Percentiles rank a stretch among this genome's conserved stretches.
phyloP scores from a whole-genome alignment of 2,888 invertebrate genomes.

The Asteroscopus sphinx region DNA sequence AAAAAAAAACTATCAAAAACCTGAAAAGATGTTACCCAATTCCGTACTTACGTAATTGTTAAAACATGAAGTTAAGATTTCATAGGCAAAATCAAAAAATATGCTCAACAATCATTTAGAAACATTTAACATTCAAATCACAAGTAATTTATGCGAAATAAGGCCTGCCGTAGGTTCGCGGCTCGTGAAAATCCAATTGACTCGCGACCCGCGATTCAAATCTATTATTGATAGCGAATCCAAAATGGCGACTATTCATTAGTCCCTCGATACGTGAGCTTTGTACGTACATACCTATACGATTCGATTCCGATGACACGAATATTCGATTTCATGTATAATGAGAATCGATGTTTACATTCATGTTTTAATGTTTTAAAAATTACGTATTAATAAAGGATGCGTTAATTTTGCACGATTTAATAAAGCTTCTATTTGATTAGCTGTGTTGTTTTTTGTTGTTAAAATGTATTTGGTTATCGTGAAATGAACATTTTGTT shows the following conservation, averaged over 20 bases:
- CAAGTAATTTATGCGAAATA: slow-evolving; percentile 44
- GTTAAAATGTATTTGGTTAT: slow-evolving; percentile 5
- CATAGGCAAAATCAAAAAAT: not conserved
- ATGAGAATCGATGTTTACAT: slow-evolving; percentile 57
- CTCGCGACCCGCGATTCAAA: slow-evolving; percentile 68
- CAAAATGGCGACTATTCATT: slow-evolving; percentile 76
- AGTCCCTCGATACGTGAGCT: slow-evolving; percentile 67
- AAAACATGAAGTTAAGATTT: not conserved
- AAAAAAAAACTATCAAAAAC: no score
- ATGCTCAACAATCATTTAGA: slow-evolving; percentile 13
- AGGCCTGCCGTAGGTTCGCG: slow-evolving; percentile 49
- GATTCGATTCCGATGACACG: slow-evolving; percentile 65
- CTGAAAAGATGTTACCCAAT: no score
- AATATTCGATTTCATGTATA: slow-evolving; percentile 62
- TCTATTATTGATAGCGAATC: slow-evolving; percentile 76
- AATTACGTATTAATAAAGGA: slow-evolving; percentile 31
- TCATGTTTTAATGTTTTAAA: slow-evolving; percentile 44
- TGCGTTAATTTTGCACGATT: slow-evolving; percentile 24
- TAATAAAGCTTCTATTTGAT: slow-evolving; percentile 17
- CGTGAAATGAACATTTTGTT: not conserved
- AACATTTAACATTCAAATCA: slow-evolving; percentile 31
- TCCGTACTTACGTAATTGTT: not conserved
- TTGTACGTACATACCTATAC: slow-evolving; percentile 61
- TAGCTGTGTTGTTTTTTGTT: slow-evolving; percentile 19
- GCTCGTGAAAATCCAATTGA: slow-evolving; percentile 68